phyloP scores from a whole-genome alignment of 2,797 vertebrate species.

The Thaleichthys pacificus region DNA sequence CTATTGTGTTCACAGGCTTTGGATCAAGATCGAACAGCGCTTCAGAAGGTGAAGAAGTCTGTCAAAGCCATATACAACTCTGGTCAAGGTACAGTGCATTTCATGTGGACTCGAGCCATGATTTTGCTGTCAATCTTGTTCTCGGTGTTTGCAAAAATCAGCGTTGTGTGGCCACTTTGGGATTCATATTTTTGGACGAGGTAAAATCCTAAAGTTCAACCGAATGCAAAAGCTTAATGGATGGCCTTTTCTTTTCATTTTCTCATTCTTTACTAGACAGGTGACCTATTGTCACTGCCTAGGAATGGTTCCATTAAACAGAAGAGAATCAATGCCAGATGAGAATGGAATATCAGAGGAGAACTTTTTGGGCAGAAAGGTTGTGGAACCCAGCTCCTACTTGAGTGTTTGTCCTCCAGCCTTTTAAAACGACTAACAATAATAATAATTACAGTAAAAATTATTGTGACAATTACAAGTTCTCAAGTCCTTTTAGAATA shows the following conservation, averaged over 20 bases:
- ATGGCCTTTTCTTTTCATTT: not conserved
- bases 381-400: too few relatives aligned
- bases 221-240: not conserved
- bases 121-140: not conserved
- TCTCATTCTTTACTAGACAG: not conserved
- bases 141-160: not conserved
- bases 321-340: not conserved
- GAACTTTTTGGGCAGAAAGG: not conserved
- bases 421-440: too few relatives aligned
- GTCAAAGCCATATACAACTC: constrained; percentile 91
- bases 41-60: constrained; percentile 90
- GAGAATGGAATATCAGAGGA: not conserved
- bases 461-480: too few relatives aligned
- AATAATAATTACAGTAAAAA: too few relatives aligned
- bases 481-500: too few relatives aligned
- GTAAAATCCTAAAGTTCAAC: too few relatives aligned
- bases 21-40: constrained; percentile 86
- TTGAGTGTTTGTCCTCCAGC: too few relatives aligned
- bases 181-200: too few relatives aligned
- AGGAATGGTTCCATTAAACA: not conserved
- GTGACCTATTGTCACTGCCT: not conserved
- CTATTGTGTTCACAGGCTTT: constrained; percentile 71
- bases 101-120: not conserved
- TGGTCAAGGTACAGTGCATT: constrained; percentile 81
- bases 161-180: too few relatives aligned